Evolutionary conservation across 1,140 invertebrate species (phyloP).

Genomic region (Bombus waltoni): DNA sequence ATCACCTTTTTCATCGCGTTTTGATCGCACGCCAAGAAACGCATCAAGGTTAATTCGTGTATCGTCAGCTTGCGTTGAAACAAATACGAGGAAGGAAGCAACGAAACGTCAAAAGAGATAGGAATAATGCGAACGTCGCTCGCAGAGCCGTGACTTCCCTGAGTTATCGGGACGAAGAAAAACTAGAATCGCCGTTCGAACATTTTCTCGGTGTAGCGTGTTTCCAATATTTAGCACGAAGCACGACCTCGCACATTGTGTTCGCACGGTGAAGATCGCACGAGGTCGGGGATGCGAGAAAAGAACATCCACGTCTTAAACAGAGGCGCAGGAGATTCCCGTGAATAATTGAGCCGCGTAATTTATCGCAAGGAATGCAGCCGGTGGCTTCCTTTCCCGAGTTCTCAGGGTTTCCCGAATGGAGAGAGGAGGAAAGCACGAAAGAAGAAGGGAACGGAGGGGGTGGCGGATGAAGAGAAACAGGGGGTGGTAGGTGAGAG

Average conservation of each 20-base stretch:
- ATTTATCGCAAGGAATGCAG: conserved; percentile 81
- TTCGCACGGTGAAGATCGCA: background rate
- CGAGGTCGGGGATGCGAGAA: background rate
- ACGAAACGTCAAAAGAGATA: background rate
- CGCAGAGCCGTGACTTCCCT: background rate
- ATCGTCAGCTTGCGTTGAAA: background rate
- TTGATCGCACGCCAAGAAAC: background rate
- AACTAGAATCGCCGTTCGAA: background rate
- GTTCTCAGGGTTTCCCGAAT: conserved; percentile 68
- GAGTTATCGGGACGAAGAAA: background rate
- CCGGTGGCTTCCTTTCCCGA: conserved; percentile 72
- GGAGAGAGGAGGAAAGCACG: conserved; percentile 42
- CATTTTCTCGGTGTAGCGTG: background rate
- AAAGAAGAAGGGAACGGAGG: conserved; percentile 35
- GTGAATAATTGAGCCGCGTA: conserved; percentile 82
- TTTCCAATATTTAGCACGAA: background rate
- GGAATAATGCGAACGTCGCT: background rate
- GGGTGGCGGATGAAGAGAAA: conserved; percentile 34
- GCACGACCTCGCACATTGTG: background rate
- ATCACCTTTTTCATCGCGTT: background rate
- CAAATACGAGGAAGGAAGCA: background rate
- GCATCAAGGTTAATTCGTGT: background rate
- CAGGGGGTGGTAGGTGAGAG: conserved; percentile 66
- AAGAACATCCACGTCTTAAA: conserved; percentile 60
- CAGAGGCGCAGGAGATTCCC: conserved; percentile 77